Base-by-base conservation (phyloP, 2,797 vertebrate genomes). In the Cryptoprocta ferox region DNA sequence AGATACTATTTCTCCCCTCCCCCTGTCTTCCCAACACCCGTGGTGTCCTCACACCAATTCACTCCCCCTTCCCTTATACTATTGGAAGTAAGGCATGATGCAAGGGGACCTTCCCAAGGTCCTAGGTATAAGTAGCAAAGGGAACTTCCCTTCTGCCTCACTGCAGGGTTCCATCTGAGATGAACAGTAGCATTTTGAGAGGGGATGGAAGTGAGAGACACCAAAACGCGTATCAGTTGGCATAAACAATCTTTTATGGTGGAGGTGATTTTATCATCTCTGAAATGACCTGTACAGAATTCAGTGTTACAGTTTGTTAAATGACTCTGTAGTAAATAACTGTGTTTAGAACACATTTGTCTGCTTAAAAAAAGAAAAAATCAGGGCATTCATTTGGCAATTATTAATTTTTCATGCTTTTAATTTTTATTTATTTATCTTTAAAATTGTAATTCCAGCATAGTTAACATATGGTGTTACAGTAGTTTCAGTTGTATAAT, bases 321-420 rank as follows among this genome's bases (percentile, higher is more conserved):
- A 70, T 91, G 75, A 80, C 63, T 63, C 56, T 68, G 45, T 61
- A 82, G 70, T n/a, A 92, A 91, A 86, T 63, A 89, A 65, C 48
- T 45, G 86, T 61, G 12, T 73, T 92, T 63, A 91, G 63, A 82
- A 48, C 30, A 66, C 78, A 26, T 68, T 95, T 97, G 63, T 37
- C 39, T 90, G 37, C 70, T 81, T 93, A 21, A 56, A 86, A 79
- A 94, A 88, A 86, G 89, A 78, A 81, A 95, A 92, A 84, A 85
- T 61, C 8, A 90, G 53, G 70, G 1, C 39, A 82, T 30, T 95
- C 9, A 90, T 83, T 78, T 94, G 78, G 35, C 42, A 93, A 39
- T 70, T 75, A 91, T 59, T 94, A 63, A 63, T 92, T 97, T 86
- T 97, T 75, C 15, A 30, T 75, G 28, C 3, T 18, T 16, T 75